Evolutionary conservation across 2,888 invertebrate genomes (phyloP), one percentile per base, ranked within the genome.

Genomic region (Tethea ocularis): DNA sequence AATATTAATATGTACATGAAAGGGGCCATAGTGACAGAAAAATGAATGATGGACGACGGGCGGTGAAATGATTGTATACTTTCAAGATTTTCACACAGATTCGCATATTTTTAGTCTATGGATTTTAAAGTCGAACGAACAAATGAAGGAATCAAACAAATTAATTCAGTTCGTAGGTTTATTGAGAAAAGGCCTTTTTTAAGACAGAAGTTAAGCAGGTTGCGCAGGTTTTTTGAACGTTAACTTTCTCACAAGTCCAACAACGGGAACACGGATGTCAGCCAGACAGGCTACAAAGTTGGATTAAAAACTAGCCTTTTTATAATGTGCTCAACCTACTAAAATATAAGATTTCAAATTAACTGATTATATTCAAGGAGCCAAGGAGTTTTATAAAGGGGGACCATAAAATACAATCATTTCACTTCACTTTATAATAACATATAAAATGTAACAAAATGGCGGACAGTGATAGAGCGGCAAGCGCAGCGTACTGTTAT

Each of bases 401-500:
- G 15, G 22, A 20, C 58, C 36, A 22, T 56, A 33, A 46, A 67
- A 71, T 77, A 80, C 83, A 83, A 79, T 78, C 73, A 78, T 69
- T 82, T 80, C 79, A 78, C 80, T 68, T 68, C 68, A 74, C n/a
- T n/a, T n/a, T 53, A 63, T 68, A 73, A 66, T 74, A 70, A 77
- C 68, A 78, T 65, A 67, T 55, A 56, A n/a, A 60, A 60, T 59
- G 61, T 51, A 55, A 55, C 23, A 13, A 56, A 62, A 69, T 68
- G 58, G 36, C 59, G 53, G 62, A 56, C 66, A 73, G 72, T 71
- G 71, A 77, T 72, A 75, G 88, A 84, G 86, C 38, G 38, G 38
- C 88, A 84, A 86, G 88, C 87, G 84, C 88, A 85, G 88, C 88
- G 76, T 73, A 64, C 57, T 62, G 57, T 56, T 62, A 59, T 66